Conservation (phyloP, 1,140 invertebrate genomes). For the Brachionus angularis region DNA sequence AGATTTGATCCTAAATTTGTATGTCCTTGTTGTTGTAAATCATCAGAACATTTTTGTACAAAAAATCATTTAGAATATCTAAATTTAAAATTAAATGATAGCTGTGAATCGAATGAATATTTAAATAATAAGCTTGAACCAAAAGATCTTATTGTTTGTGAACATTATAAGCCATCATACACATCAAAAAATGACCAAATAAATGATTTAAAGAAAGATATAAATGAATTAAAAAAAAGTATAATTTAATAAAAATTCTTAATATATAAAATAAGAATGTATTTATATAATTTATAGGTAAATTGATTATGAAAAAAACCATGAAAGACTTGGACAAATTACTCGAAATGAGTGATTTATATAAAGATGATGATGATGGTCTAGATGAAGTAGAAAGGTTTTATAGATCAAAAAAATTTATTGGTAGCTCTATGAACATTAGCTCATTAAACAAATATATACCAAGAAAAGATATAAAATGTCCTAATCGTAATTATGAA, state of each 20-base stretch:
- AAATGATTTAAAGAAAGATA: no score
- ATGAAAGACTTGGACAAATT: slow-evolving; percentile 14
- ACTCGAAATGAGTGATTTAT: slow-evolving; percentile 4
- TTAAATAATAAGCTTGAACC: no score
- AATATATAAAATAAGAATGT: neutral
- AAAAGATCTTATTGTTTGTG: no score
- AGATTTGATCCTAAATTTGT: neutral
- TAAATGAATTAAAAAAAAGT: no score
- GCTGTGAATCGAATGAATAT: no score
- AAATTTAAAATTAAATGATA: no score
- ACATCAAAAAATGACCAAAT: no score
- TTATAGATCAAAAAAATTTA: slow-evolving; percentile 37
- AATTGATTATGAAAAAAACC: slow-evolving; percentile 1
- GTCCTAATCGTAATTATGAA: neutral
- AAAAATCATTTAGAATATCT: no score
- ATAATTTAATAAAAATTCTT: neutral
- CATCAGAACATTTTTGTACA: no score
- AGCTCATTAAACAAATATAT: neutral
- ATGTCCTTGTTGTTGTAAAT: neutral
- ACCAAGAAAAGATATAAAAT: slow-evolving; percentile 34
- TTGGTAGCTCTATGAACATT: slow-evolving; percentile 26
- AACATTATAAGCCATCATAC: no score
- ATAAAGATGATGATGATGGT: neutral
- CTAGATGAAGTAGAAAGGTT: slow-evolving; percentile 1
- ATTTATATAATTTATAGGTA: slow-evolving; percentile 8